phyloP scores from a whole-genome alignment of 2,113 vertebrate genomes.

The Oreochromis aureus region DNA sequence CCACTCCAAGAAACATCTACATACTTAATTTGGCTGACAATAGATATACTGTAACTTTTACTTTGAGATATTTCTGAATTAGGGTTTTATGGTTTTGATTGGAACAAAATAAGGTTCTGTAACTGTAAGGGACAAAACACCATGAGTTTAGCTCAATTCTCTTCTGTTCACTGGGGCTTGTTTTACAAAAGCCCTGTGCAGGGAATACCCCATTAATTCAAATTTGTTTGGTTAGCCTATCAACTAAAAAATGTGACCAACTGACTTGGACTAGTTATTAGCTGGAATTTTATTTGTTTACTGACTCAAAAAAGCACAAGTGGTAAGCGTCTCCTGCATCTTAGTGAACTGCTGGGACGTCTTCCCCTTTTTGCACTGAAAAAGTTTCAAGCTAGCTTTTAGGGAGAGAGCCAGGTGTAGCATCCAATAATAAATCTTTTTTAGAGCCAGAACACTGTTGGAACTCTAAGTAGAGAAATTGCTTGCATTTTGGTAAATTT shows the following conservation, averaged over 20 bases:
- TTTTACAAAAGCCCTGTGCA: background rate
- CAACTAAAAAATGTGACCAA: background rate
- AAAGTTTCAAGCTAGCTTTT: background rate
- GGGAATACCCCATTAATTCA: background rate
- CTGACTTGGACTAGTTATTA: background rate
- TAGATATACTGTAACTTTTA: background rate
- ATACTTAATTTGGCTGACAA: background rate
- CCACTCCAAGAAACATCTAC: background rate
- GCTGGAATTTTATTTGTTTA: background rate
- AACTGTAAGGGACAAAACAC: background rate
- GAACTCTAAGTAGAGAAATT: background rate
- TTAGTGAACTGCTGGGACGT: rapidly evolving
- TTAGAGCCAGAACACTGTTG: background rate
- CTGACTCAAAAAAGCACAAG: background rate
- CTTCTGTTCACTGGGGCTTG: background rate
- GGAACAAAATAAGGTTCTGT: background rate
- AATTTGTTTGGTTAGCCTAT: background rate
- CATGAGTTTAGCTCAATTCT: background rate
- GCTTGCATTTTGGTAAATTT: background rate
- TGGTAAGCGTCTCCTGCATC: background rate
- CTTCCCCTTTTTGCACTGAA: background rate
- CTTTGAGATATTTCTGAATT: background rate
- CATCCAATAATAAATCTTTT: background rate
- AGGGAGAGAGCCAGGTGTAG: background rate
- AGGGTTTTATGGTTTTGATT: background rate